phyloP scores from a whole-genome alignment of 2,888 invertebrate genomes.

The Drosophila subsilvestris region DNA sequence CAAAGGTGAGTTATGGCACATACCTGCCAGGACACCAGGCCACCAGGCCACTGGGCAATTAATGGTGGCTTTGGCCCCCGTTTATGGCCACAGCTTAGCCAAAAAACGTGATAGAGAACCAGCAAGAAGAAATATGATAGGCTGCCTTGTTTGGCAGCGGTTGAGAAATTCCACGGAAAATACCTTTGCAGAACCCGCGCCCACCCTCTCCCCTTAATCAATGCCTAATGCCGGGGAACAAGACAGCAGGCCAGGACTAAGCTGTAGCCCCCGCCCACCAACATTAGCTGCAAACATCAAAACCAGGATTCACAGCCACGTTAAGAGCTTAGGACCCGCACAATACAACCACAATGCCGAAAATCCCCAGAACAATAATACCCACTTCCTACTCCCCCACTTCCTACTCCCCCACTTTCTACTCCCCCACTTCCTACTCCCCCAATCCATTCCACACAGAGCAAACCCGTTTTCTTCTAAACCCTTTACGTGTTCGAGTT shows the following conservation, averaged over 20 bases:
- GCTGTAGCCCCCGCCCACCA: background rate
- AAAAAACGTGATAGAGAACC: background rate
- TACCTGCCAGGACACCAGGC: background rate
- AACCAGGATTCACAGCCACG: slow-evolving; percentile 32
- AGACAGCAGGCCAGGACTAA: background rate
- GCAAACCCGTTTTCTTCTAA: slow-evolving; percentile 23
- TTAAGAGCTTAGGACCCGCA: slow-evolving; percentile 19
- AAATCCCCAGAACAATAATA: background rate
- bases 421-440: too few species aligned
- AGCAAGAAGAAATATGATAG: too few species aligned
- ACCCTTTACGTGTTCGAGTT: slow-evolving; percentile 30
- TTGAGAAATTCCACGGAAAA: background rate
- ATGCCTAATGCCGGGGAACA: background rate
- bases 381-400: too few species aligned
- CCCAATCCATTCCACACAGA: background rate
- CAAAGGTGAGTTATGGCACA: slow-evolving; percentile 89
- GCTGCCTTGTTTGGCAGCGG: background rate
- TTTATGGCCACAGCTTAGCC: slow-evolving; percentile 1
- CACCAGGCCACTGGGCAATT: background rate
- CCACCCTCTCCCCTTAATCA: background rate
- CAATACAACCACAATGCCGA: slow-evolving; percentile 4
- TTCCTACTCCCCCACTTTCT: background rate
- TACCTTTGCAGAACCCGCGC: background rate
- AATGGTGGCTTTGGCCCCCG: slow-evolving; percentile 5
- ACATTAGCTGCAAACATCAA: slow-evolving; percentile 24